phyloP scores from a whole-genome alignment of 2,888 invertebrate genomes.

The Byasa hedistus region DNA sequence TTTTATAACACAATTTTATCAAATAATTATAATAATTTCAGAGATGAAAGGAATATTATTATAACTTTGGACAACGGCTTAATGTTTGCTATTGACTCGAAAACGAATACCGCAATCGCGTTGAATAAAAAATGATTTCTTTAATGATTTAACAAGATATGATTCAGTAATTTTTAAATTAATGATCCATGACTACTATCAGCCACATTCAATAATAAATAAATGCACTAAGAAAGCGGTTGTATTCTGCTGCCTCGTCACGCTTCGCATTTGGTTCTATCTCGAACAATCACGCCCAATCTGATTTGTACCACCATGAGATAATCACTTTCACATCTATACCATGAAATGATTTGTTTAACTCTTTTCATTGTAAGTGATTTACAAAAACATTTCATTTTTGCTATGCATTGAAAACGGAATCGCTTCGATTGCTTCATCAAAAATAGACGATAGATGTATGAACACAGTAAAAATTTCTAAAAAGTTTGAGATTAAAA shows the following conservation, averaged over 20 bases:
- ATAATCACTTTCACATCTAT: conserved; percentile 31
- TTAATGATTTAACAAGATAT: background rate
- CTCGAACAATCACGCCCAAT: conserved; percentile 23
- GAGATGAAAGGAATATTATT: too few relatives aligned
- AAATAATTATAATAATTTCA: too few relatives aligned
- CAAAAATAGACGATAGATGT: background rate
- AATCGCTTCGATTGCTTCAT: background rate
- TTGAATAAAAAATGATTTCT: too few relatives aligned
- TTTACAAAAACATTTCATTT: background rate
- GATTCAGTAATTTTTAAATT: conserved; percentile 14
- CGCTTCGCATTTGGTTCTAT: conserved; percentile 40
- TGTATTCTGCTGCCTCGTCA: conserved; percentile 53
- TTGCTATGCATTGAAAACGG: background rate
- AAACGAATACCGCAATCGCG: too few relatives aligned
- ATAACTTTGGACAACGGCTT: too few relatives aligned
- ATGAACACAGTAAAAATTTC: too few relatives aligned
- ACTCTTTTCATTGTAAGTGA: conserved; percentile 7
- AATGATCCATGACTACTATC: conserved; percentile 32
- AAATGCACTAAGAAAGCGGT: conserved; percentile 46
- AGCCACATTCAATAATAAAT: conserved; percentile 61
- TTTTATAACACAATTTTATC: too few relatives aligned
- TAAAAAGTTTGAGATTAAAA: too few relatives aligned
- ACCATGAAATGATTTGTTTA: conserved; percentile 25
- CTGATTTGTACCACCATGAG: conserved; percentile 26
- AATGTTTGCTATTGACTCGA: too few relatives aligned